Evolutionary conservation across 2,797 vertebrate genomes (phyloP).

Genomic region (Lophura swinhoii): DNA sequence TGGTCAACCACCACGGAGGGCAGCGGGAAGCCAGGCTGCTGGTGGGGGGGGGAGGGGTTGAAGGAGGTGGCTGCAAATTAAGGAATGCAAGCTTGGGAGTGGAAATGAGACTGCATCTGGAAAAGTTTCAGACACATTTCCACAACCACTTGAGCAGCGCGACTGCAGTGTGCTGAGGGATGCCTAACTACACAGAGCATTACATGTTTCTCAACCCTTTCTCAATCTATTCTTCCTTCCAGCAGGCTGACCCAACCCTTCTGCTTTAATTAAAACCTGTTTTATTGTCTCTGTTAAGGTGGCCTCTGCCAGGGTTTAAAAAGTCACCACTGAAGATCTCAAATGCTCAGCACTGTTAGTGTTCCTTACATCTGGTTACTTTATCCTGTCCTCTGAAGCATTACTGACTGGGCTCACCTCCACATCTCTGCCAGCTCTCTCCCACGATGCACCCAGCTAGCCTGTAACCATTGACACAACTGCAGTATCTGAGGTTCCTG

Average conservation of each 20-base stretch:
- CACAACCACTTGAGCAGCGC: fast-evolving
- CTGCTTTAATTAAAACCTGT: constrained; percentile 43
- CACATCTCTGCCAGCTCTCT: not conserved
- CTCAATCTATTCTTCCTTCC: not conserved
- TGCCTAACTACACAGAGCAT: not conserved
- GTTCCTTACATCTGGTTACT: constrained; percentile 49
- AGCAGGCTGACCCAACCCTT: not conserved
- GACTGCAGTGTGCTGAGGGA: not conserved
- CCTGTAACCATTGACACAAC: not conserved
- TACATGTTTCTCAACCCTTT: fast-evolving
- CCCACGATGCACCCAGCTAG: not conserved
- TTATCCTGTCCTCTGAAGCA: not conserved
- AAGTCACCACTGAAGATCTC: constrained; percentile 43
- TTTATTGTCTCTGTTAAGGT: constrained; percentile 71
- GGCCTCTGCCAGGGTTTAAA: constrained; percentile 70
- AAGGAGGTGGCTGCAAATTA: not conserved
- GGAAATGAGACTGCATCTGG: not conserved
- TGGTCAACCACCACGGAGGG: not conserved
- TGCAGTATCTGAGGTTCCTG: not conserved
- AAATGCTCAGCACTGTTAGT: constrained; percentile 46
- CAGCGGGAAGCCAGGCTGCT: not conserved
- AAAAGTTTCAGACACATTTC: not conserved
- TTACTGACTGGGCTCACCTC: constrained; percentile 35
- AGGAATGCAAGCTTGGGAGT: not conserved
- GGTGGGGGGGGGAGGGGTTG: not conserved